Evolutionary conservation across 2,888 invertebrate species (phyloP).

Genomic region (Parnassius smintheus): DNA sequence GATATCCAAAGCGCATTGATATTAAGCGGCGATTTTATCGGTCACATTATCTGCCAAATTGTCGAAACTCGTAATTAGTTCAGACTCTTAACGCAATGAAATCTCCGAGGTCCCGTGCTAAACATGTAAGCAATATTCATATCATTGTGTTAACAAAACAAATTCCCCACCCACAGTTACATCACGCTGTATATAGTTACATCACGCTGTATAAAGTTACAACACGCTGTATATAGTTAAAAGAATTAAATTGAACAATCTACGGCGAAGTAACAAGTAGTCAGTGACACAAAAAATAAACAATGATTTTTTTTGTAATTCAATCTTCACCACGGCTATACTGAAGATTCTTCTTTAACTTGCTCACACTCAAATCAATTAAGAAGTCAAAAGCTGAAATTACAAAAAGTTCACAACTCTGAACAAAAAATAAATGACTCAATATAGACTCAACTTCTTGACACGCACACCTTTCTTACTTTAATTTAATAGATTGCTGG

Average conservation of each 20-base stretch:
- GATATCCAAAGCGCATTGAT: not conserved
- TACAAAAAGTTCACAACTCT: too few relatives aligned
- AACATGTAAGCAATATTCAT: not conserved
- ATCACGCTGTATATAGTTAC: not conserved
- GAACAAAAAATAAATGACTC: too few relatives aligned
- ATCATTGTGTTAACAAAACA: not conserved
- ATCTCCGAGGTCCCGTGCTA: not conserved
- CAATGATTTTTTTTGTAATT: too few relatives aligned
- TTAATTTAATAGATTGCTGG: too few relatives aligned
- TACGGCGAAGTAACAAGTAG: not conserved
- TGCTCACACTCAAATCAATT: too few relatives aligned
- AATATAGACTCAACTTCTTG: too few relatives aligned
- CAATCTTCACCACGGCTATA: too few relatives aligned
- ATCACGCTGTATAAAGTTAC: not conserved
- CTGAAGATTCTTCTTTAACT: too few relatives aligned
- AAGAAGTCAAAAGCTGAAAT: too few relatives aligned
- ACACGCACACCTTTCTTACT: too few relatives aligned
- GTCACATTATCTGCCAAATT: not conserved
- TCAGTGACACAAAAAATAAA: too few relatives aligned
- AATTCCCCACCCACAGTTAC: conserved; percentile 1
- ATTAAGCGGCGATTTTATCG: not conserved
- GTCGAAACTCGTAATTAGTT: not conserved
- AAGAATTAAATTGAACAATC: not conserved
- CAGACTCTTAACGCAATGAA: not conserved
- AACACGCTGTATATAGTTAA: not conserved